phyloP scores from a whole-genome alignment of 2,797 vertebrate genomes.

The Mormyrops boulengeri region DNA sequence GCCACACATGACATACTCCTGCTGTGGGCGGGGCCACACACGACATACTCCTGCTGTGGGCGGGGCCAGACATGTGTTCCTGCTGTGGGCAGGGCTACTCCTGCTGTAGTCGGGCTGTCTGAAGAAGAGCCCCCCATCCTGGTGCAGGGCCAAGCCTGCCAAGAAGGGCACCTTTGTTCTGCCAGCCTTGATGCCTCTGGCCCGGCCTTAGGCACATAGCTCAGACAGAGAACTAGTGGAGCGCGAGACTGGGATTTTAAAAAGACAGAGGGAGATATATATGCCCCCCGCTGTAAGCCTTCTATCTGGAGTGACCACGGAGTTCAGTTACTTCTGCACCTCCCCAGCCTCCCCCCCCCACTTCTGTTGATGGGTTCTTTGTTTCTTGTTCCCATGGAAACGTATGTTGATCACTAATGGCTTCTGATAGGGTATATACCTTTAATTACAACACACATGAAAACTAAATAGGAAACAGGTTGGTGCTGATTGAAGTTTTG shows the following conservation, averaged over 20 bases:
- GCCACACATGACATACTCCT: neutral
- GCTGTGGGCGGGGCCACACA: neutral
- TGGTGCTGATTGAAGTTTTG: neutral
- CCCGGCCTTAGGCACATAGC: neutral
- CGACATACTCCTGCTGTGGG: neutral
- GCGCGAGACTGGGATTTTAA: neutral
- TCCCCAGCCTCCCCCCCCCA: neutral
- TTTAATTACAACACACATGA: slow-evolving; percentile 41
- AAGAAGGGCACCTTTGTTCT: neutral
- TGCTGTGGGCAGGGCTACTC: neutral
- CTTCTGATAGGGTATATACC: slow-evolving; percentile 34
- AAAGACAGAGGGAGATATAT: neutral
- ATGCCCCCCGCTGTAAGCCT: neutral
- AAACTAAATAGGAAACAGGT: slow-evolving; percentile 19
- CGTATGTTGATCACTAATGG: slow-evolving; percentile 49
- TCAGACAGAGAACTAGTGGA: neutral
- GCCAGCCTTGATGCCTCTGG: neutral
- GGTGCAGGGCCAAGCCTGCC: neutral
- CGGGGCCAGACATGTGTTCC: neutral
- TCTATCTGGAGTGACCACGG: neutral
- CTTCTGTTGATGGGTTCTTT: slow-evolving; percentile 38
- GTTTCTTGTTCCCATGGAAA: slow-evolving; percentile 59
- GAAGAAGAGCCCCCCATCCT: neutral
- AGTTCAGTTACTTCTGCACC: neutral
- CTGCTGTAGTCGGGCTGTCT: neutral